Base-by-base conservation (phyloP, 2,888 invertebrate species). In the Sinodicranocentrus sp. region DNA sequence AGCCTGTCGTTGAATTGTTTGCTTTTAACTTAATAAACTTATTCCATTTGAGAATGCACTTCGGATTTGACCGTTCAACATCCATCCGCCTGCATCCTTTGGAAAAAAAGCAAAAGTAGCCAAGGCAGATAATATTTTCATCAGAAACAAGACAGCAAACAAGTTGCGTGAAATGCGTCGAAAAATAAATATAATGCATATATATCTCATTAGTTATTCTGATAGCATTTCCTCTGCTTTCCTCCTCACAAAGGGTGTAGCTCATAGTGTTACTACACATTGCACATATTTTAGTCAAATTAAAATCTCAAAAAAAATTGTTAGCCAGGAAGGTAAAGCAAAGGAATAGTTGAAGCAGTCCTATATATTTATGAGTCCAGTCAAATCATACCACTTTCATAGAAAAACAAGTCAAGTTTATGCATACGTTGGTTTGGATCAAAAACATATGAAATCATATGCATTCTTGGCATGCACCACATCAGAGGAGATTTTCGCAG, bases 151-250 rank as follows among this genome's bases (percentile, higher is more conserved):
- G 48, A 33, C 67, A 19, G 28, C 59, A 75, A 75, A 67, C 76
- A 67, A 76, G 76, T 54, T 76, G 57, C 76, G 76, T 76, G 67
- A 67, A 76, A 54, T 57, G 76, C 76, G 67, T 76, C 23, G 33
- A 65, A 54, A 57, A 77, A 15, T 26, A 44, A 48, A 48, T 68
- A 48, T 48, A 48, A 33, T 48, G 15, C 48, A 2, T 15, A 48
- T 15, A 63, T 26, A 52, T 68, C 77, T 77, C 77, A 77, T 77
- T 77, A 77, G 68, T 59, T 57, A 77, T 77, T 77, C 77, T 68
- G 68, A 59, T 67, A 57, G 67, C 77, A 68, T 76, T 76, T 44
- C 63, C 52, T 63, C 17, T 33, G n/a, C 25, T 43, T 71, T 39
- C 0, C 25, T 61, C 26, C 23, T 65, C 61, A 44, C 17, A 61